Base-by-base conservation (phyloP, 2,113 vertebrate species). In the Ciconia maguari region DNA sequence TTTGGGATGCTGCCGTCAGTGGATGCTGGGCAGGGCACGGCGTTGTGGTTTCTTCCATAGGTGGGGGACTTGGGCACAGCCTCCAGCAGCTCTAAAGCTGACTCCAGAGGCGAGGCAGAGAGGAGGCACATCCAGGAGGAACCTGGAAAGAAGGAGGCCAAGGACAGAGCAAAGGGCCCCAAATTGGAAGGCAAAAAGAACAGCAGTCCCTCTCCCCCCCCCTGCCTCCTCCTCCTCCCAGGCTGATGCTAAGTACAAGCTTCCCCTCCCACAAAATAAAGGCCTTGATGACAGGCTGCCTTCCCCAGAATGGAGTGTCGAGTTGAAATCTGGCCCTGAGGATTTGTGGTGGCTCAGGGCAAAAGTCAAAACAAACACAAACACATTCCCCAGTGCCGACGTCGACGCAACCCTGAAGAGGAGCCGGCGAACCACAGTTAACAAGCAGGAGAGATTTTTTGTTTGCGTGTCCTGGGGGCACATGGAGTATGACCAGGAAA, bases 351-450 rank as follows among this genome's bases (percentile, higher is more conserved):
- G 81, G 90, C 83, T 85, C 70, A 60, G 82, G 57, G 83, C 83
- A 92, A 78, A 92, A 95, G 64, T 90, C 89, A 81, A 88, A 90
- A 81, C 77, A 88, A 94, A 92, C 78, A 94, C 76, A 92, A 95
- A 95, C 87, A 80, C 82, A 87, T 92, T 94, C 82, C 86, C 92
- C 57, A 70, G 51, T 51, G 72, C 57, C 57, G 41, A 92, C 51
- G 72, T 93, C 30, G 30, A 51, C 11, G 66, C 30, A 79, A 26
- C 66, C 44, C 79, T 22, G 24, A 60, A 70, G 89, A 89, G 84
- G 70, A 86, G 60, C 42, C 5, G 30, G 36, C 1, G 16, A 89
- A 38, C 46, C 6, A 2, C 38, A 77, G 69, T 64, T 62, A 48
- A 77, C 6, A 6, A 52, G 54, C 16, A 22, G 80, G 34, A 68